Evolutionary conservation across 1,140 invertebrate genomes (phyloP), one percentile per base, ranked within the genome.

Genomic region (Schlechtendalia chinensis): DNA sequence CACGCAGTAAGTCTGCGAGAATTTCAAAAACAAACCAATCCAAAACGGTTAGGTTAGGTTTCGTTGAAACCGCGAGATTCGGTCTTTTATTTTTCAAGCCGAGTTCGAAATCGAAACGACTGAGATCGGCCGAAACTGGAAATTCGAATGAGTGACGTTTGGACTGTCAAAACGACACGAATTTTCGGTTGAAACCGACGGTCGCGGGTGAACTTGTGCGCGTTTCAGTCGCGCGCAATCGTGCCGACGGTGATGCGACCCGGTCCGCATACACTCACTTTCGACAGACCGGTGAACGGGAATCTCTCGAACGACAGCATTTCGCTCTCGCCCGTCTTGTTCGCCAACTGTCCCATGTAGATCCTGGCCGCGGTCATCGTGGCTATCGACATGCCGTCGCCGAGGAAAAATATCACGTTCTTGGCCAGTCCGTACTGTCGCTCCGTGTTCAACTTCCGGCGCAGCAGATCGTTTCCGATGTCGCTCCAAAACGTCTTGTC

Each of bases 1-100:
- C n/a, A 93, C 88, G 84, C 91, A 94, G 85, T 96, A 96, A 0
- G 94, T 96, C 92, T 94, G 84, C 16, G 88, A 87, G 5, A n/a
- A n/a, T n/a, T 45, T 4, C 39, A n/a, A 45, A 45, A 45, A 45
- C 10, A 45, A 4, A 45, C 39, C 39, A 5, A 45, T 45, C 39
- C 10, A 4, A 45, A 45, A 45, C 10, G 39, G n/a, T n/a, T n/a
- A n/a, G n/a, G n/a, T n/a, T n/a, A n/a, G n/a, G n/a, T n/a, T n/a
- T n/a, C n/a, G n/a, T n/a, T n/a, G n/a, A n/a, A n/a, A n/a, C n/a
- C n/a, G n/a, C n/a, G n/a, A n/a, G n/a, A n/a, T n/a, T n/a, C n/a
- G n/a, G n/a, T n/a, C n/a, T n/a, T n/a, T n/a, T n/a, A n/a, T n/a
- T n/a, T n/a, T n/a, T n/a, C n/a, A n/a, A n/a, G n/a, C n/a, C n/a